These are phyloP conservation scores for Mesoligia furuncula DNA, from an alignment of 2,888 invertebrate genomes.

Conservation along the genomic window DNA sequence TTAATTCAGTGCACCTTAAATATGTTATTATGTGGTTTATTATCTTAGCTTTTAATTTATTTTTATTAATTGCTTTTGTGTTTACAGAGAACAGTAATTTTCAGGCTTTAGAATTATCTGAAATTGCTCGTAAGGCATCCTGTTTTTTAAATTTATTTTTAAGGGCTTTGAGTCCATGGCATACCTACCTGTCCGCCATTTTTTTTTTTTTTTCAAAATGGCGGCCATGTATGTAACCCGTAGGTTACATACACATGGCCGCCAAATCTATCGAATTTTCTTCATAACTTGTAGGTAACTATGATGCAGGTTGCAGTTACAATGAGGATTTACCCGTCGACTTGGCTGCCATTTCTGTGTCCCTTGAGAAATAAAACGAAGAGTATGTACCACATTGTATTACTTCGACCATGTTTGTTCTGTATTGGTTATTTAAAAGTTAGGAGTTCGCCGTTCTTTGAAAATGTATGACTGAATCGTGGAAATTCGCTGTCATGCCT, in stretches of 20 bases:
- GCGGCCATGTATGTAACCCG: accelerated
- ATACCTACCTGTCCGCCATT: background rate
- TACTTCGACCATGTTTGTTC: conserved; percentile 48
- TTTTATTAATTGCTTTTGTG: conserved; percentile 45
- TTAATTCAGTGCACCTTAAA: conserved; percentile 63
- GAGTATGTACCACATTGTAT: conserved; percentile 41
- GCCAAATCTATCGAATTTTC: background rate
- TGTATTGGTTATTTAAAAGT: conserved; percentile 39
- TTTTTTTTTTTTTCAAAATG: background rate
- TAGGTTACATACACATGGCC: too few relatives aligned
- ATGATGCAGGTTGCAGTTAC: conserved; percentile 37
- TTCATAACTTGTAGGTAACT: background rate
- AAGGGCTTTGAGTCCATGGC: background rate
- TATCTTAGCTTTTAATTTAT: conserved; percentile 58
- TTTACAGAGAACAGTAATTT: conserved; percentile 15
- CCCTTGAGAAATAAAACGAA: conserved; percentile 61
- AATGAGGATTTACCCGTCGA: conserved; percentile 43
- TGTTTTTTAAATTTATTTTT: conserved; percentile 1
- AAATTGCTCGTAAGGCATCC: background rate
- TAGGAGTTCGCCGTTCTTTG: background rate
- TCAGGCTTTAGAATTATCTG: background rate
- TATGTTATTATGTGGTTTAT: conserved; percentile 58
- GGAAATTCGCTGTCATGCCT: background rate
- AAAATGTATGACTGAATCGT: conserved; percentile 15
- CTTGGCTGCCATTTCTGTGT: conserved; percentile 31